Base-by-base conservation (phyloP, 2,888 invertebrate species). In the Lithophane leautieri region DNA sequence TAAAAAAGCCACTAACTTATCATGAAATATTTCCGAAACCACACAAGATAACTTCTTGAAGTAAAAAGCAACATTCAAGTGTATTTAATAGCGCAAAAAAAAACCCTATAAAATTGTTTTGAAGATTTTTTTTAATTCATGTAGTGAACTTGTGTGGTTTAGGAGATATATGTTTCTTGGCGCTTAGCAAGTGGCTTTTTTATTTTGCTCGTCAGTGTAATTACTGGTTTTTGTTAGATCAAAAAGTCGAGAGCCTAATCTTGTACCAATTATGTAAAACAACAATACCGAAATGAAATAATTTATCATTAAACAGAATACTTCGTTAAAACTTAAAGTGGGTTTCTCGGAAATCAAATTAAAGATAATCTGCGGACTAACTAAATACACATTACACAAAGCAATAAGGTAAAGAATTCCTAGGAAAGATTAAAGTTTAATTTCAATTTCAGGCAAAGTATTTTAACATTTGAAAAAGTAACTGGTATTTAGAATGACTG, bases 351-450 rank as follows among this genome's bases (percentile, higher is more conserved):
- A 50, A 78, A 72, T 42, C 47, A n/a, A 25, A 56, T 50, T 40
- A 34, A 42, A 56, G 50, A 40, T 42, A 25, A 42, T 78, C 56
- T 63, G 9, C 6, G 6, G 50, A 34, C 47, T 66, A 42, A 67
- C n/a, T 22, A 72, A 72, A 67, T 72, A 16, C 14, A 52, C 25
- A 34, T n/a, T n/a, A n/a, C n/a, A n/a, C n/a, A 56, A 73, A 68
- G 25, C 16, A 56, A 11, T 47, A 25, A 44, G 16, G 11, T 44
- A 11, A 60, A 28, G 54, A 69, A 75, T 61, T 79, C 1, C 22
- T 25, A n/a, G 22, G 47, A 69, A 60, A 73, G 7, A 61, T 69
- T 69, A 2, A n/a, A 58, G 65, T 77, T 77, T 28, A 61, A 61
- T 73, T 71, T 61, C 22, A 22, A 50, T 67, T 50, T 52, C 3